Evolutionary conservation across 2,113 vertebrate species (phyloP), one percentile per base, ranked within the genome.

Genomic region (Cyanistes caeruleus): DNA sequence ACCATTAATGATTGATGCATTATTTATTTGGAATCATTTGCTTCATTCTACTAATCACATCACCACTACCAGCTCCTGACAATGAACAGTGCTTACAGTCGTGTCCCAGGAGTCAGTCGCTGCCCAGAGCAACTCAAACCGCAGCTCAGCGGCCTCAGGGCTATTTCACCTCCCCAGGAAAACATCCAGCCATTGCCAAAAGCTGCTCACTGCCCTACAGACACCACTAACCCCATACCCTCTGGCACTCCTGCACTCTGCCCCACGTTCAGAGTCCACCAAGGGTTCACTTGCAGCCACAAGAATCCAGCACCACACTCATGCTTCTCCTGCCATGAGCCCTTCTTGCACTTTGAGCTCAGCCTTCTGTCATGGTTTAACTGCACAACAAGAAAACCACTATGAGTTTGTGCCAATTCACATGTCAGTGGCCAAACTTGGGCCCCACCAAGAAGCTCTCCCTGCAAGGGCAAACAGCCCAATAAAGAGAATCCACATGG

Each of bases 111-210:
- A 75, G 81, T 19, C 58, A 43, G 25, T 9, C 3, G 2, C 65
- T 78, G 65, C 41, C 75, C 70, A 49, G 53, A 86, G 48, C 65
- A 63, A 49, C 53, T 16, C 2, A 13, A 49, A 35, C 37, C 2
- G 0, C 21, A 21, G 37, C 62, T 48, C 6, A 0, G 39, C 0
- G 0, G 60, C 2, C 1, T 27, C 5, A 10, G 48, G 25, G 25
- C 41, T 44, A 4, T 22, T 52, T 46, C 51, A 35, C 41, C 65
- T 64, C 64, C 49, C 59, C 74, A 48, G 74, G 64, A 65, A 84
- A 68, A 27, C 35, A 64, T 2, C 13, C 64, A 22, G 24, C 10
- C 44, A 49, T 39, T 41, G 35, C 37, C 68, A 22, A 37, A 25
- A 76, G 81, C 69, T 59, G 43, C 46, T 77, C 51, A 3, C 28